phyloP scores from a whole-genome alignment of 2,888 invertebrate species.

The Thymelicus lineola region DNA sequence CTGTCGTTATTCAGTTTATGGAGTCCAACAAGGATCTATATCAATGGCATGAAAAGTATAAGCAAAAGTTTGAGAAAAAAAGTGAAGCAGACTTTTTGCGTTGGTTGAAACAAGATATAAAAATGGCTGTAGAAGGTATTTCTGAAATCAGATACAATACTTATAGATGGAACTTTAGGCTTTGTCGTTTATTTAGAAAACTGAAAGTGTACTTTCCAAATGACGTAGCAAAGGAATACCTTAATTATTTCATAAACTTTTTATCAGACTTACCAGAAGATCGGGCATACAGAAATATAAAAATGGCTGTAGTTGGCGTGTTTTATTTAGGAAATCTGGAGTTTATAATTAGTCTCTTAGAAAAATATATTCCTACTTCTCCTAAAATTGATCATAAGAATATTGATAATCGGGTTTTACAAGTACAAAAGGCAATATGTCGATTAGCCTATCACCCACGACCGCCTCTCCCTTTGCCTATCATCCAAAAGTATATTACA shows the following conservation, averaged over 20 bases:
- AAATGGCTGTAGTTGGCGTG: constrained; percentile 53
- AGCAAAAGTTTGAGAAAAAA: constrained; percentile 30
- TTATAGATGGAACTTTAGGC: constrained; percentile 38
- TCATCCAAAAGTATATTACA: constrained; percentile 53
- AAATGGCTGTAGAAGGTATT: constrained; percentile 42
- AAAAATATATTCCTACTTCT: constrained; percentile 53
- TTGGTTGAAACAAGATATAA: constrained; percentile 50
- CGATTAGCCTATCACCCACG: constrained; percentile 54
- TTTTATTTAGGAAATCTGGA: constrained; percentile 54
- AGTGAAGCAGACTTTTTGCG: constrained; percentile 42
- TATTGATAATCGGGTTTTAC: constrained; percentile 46
- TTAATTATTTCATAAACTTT: constrained; percentile 50
- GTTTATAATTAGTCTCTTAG: constrained; percentile 52
- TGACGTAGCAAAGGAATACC: constrained; percentile 55
- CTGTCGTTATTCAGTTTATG: constrained; percentile 16
- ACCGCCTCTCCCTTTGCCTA: constrained; percentile 57
- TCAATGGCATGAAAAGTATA: constrained; percentile 1
- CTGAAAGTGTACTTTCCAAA: constrained; percentile 60
- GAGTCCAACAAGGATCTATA: constrained; percentile 18
- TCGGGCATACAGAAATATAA: constrained; percentile 11
- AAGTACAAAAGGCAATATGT: constrained; percentile 60
- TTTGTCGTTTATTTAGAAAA: constrained; percentile 55
- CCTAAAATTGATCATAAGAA: constrained; percentile 55
- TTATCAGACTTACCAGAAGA: constrained; percentile 38
- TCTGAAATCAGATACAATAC: constrained; percentile 39